phyloP scores from a whole-genome alignment of 2,113 vertebrate species.

The Spizaetus ornatus region DNA sequence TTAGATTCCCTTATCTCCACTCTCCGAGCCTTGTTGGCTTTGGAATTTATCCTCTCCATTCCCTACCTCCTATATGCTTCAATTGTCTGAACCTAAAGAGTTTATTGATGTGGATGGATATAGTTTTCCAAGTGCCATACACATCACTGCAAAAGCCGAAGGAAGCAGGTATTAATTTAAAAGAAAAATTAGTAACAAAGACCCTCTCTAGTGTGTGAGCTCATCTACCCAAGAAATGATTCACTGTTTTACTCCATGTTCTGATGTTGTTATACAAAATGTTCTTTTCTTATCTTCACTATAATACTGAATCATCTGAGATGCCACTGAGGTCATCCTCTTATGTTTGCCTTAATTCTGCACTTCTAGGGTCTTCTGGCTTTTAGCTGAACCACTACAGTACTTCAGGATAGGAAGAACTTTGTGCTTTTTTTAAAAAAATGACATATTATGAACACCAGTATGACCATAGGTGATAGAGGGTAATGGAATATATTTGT shows the following conservation, averaged over 20 bases:
- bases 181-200: neutral
- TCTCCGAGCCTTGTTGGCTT: neutral
- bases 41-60: neutral
- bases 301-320: neutral
- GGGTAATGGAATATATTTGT: neutral
- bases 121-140: neutral
- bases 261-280: neutral
- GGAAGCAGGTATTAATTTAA: neutral
- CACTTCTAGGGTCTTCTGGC: neutral
- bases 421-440: neutral
- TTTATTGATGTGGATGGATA: neutral
- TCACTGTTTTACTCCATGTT: neutral
- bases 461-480: neutral
- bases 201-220: neutral
- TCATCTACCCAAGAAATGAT: neutral
- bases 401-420: neutral
- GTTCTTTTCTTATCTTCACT: neutral
- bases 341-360: neutral
- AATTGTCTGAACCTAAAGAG: neutral
- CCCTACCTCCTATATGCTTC: neutral
- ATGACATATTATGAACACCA: neutral
- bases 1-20: neutral
- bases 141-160: neutral
- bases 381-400: neutral
- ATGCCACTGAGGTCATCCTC: neutral